Evolutionary conservation across 92 coral and sea anemone species (phyloP).

Genomic region (Zoanthus gigantus): DNA sequence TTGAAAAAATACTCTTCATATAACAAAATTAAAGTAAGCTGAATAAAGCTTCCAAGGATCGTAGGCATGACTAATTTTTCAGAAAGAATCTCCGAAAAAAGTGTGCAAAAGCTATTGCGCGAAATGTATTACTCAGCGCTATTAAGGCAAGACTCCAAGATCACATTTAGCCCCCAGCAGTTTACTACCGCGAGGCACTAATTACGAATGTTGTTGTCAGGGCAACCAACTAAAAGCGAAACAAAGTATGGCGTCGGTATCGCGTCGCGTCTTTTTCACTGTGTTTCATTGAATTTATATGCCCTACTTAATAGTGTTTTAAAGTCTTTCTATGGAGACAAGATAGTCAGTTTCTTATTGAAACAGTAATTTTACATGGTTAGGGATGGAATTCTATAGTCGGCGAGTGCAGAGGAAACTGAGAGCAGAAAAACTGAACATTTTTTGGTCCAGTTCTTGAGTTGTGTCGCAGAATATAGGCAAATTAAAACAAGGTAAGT

Average conservation of each 20-base stretch:
- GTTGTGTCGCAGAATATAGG: slow-evolving; percentile 12
- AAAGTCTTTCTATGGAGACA: background rate
- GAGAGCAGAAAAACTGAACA: background rate
- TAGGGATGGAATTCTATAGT: background rate
- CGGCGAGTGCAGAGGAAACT: background rate
- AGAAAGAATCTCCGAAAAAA: no score
- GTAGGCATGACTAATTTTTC: no score
- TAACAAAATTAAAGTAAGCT: no score
- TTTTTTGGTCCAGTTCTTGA: slow-evolving; percentile 8
- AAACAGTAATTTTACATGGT: background rate
- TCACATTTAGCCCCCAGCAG: slow-evolving; percentile 37
- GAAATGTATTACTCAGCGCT: slow-evolving; percentile 1
- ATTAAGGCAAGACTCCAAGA: slow-evolving; percentile 36
- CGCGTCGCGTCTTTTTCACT: background rate
- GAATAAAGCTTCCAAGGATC: no score
- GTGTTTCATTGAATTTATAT: background rate
- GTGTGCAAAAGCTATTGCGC: no score
- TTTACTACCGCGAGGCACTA: background rate
- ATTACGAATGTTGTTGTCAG: background rate
- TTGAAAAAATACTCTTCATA: no score
- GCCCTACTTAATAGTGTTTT: background rate
- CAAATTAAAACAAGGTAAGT: slow-evolving; percentile 15
- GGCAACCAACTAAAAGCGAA: background rate
- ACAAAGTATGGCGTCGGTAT: background rate
- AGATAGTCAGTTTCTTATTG: no score